Base-by-base conservation (phyloP, 1,140 invertebrate genomes). In the Lepidurus packardi region DNA sequence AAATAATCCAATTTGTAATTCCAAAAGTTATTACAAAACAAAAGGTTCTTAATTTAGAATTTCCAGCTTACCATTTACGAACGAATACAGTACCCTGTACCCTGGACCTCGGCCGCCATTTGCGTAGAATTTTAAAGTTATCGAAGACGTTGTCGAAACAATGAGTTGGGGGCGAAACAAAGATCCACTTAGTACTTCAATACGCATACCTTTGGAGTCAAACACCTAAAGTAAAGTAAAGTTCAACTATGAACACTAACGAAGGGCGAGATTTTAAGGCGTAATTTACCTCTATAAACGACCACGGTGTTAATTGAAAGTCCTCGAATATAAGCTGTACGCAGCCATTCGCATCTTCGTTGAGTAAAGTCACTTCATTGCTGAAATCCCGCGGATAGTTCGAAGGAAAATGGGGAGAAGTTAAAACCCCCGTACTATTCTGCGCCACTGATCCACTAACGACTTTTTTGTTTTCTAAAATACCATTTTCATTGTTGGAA, bases 161-260 rank as follows among this genome's bases (percentile, higher is more conserved):
- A 92, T 88, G 24, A 91, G 87, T 7, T 90, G 90, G 1, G 91
- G 91, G 9, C 91, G 87, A 84, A 92, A 92, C 79, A 88, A 85
- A 16, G 88, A 87, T 1, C 91, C 91, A 65, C 88, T 90, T 79
- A 88, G 90, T 1, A 90, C 89, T 73, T 90, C 88, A 77, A 92
- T 81, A 78, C 90, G 87, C 83, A 90, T 88, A 9, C 89, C 89
- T 82, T 91, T 91, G 83, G 88, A 90, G 83, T 92, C 91, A 79
- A 91, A 91, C 83, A 92, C 89, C 90, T 91, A 79, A 73, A 84
- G 82, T 24, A n/a, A n/a, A n/a, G n/a, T n/a, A n/a, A n/a, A n/a
- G n/a, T n/a, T n/a, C n/a, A n/a, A n/a, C n/a, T n/a, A n/a, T n/a
- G n/a, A n/a, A n/a, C n/a, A n/a, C n/a, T n/a, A n/a, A n/a, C 24